A percentile compares a stretch with the other conserved stretches of the same genome.
Evolutionary conservation across 2,888 invertebrate genomes (phyloP).

Genomic region (Athalia cordata): DNA sequence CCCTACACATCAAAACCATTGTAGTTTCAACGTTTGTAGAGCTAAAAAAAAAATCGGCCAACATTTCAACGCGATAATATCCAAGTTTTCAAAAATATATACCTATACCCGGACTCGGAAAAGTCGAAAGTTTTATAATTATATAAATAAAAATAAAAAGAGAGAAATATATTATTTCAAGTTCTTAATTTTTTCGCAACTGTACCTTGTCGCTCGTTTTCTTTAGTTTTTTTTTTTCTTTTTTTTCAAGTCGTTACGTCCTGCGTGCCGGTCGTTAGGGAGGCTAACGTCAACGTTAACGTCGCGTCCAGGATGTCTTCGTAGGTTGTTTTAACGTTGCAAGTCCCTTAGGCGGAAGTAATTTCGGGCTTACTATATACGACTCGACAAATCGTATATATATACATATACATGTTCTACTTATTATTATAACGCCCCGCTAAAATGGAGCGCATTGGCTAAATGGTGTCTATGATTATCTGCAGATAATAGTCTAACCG

Average conservation of each 20-base stretch:
- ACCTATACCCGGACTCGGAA: too few relatives aligned
- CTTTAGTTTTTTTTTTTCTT: neutral
- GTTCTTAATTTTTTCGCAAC: too few relatives aligned
- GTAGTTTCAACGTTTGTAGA: too few relatives aligned
- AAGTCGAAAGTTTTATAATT: too few relatives aligned
- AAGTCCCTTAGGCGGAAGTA: conserved; percentile 33
- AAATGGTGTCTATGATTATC: neutral
- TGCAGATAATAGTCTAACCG: conserved; percentile 11
- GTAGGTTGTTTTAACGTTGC: conserved; percentile 33
- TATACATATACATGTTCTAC: neutral
- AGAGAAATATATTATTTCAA: too few relatives aligned
- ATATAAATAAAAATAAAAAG: too few relatives aligned
- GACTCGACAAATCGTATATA: conserved; percentile 17
- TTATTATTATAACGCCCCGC: neutral
- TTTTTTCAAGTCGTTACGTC: conserved; percentile 25
- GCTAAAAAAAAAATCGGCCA: too few relatives aligned
- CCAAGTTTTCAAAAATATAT: too few relatives aligned
- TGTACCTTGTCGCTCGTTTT: conserved; percentile 7
- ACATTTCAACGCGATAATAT: too few relatives aligned
- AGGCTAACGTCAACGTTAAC: conserved; percentile 38
- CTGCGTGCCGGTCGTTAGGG: conserved; percentile 31
- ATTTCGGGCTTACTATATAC: conserved; percentile 13
- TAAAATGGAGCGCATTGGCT: conserved; percentile 8
- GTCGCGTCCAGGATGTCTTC: conserved; percentile 29
- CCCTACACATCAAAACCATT: too few relatives aligned